Conservation (phyloP, 2,113 vertebrate species). For the Cheirogaleus medius region DNA sequence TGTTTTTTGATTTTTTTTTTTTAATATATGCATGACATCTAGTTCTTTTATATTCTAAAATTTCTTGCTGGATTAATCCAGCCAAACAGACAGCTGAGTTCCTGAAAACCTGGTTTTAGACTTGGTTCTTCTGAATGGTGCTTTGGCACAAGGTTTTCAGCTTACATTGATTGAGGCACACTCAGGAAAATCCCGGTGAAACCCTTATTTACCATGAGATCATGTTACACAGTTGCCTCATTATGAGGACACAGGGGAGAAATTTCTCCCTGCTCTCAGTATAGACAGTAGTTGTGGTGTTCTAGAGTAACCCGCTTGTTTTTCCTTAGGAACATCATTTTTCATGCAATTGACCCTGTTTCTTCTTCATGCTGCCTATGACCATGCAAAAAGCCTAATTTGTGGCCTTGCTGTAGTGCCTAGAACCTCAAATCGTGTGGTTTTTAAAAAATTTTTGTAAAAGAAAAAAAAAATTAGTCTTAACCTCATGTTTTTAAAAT, state of each 20-base stretch:
- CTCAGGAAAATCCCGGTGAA: not conserved
- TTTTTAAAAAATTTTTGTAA: not conserved
- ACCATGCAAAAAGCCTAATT: not conserved
- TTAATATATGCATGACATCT: not conserved
- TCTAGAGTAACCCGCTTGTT: not conserved
- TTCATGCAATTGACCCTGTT: not conserved
- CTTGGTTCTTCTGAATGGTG: not conserved
- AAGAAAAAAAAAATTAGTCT: not conserved
- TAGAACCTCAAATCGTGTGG: not conserved
- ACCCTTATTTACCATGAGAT: not conserved
- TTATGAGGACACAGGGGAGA: constrained; percentile 10
- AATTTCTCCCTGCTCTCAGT: not conserved
- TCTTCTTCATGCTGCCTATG: not conserved
- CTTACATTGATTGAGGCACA: not conserved
- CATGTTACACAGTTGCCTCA: not conserved
- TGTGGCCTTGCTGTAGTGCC: not conserved
- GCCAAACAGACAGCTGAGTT: not conserved
- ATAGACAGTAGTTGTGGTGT: not conserved
- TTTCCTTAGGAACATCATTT: constrained; percentile 30
- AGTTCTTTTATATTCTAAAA: not conserved
- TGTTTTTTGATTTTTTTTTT: not conserved
- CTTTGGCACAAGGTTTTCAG: not conserved
- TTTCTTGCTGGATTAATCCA: not conserved
- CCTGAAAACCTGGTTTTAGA: not conserved
- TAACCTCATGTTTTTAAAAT: not conserved